Evolutionary conservation across 2,888 invertebrate genomes (phyloP).

Genomic region (Diabrotica balteata): DNA sequence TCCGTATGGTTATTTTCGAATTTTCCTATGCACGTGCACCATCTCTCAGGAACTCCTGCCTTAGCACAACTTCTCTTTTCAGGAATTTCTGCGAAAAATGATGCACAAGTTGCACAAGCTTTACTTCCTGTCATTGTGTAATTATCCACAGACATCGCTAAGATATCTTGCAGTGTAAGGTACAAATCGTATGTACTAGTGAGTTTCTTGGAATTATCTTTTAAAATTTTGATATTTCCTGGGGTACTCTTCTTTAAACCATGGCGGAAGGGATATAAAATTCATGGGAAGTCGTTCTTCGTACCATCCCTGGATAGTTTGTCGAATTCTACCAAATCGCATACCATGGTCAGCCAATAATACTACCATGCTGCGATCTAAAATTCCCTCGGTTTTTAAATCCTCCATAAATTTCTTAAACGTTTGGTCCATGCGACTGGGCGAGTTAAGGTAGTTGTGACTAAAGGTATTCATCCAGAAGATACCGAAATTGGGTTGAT

Average conservation of each 20-base stretch:
- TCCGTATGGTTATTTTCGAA: conserved; percentile 22
- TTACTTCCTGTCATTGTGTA: conserved; percentile 54
- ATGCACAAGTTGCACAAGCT: conserved; percentile 72
- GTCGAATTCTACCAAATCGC: conserved; percentile 74
- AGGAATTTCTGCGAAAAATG: conserved; percentile 67
- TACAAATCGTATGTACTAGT: conserved; percentile 81
- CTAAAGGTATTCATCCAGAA: conserved; percentile 84
- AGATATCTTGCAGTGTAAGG: conserved; percentile 73
- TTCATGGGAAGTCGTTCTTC: conserved; percentile 81
- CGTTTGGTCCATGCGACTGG: conserved; percentile 71
- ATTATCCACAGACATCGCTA: conserved; percentile 62
- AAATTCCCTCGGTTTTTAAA: conserved; percentile 65
- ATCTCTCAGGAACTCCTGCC: conserved; percentile 57
- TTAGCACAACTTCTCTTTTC: conserved; percentile 72
- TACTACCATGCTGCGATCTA: conserved; percentile 73
- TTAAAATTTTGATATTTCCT: conserved; percentile 66
- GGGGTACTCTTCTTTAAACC: conserved; percentile 66
- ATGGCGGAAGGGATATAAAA: conserved; percentile 72
- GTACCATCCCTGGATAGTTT: conserved; percentile 75
- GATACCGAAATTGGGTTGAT: conserved; percentile 74
- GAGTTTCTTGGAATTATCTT: conserved; percentile 70
- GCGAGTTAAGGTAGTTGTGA: conserved; percentile 73
- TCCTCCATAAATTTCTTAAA: conserved; percentile 68
- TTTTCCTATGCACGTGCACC: conserved; percentile 37
- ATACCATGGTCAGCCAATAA: conserved; percentile 84